These are phyloP conservation scores for Microchrysa polita DNA, from an alignment of 2,888 invertebrate species.

Conservation along the genomic window DNA sequence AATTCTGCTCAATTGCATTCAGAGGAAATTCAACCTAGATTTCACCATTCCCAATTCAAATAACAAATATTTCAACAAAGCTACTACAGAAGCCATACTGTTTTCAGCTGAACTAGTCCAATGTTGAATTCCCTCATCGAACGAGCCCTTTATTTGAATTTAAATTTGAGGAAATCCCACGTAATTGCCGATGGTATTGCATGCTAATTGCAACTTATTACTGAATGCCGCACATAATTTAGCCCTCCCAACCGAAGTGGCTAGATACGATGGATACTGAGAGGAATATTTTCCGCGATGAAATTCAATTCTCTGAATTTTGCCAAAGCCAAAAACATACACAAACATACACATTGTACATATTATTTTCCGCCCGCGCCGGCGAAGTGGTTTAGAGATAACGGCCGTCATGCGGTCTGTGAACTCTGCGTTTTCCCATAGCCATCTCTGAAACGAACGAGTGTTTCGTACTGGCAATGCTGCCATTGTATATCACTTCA, in stretches of 20 bases:
- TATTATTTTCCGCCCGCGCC: not conserved
- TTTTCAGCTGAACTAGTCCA: no score
- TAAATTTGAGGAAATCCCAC: not conserved
- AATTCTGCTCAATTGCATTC: no score
- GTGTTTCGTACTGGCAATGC: not conserved
- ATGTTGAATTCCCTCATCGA: no score
- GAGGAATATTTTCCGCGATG: not conserved
- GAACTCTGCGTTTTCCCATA: not conserved
- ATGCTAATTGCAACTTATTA: slow-evolving; percentile 16
- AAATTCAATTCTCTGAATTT: not conserved
- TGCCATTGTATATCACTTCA: no score
- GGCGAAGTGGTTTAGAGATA: not conserved
- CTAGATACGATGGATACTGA: not conserved
- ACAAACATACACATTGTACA: no score
- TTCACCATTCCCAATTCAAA: no score
- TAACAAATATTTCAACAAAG: no score
- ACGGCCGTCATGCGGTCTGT: not conserved
- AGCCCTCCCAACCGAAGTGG: not conserved
- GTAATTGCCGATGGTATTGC: not conserved
- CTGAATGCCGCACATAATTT: not conserved
- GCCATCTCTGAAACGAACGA: not conserved
- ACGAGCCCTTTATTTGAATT: not conserved
- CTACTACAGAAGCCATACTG: no score
- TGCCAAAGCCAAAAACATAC: not conserved
- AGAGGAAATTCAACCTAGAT: no score